A percentile compares a stretch with the other conserved stretches of the same genome.
Evolutionary conservation across 1,140 invertebrate species (phyloP).

Genomic region (Drosophila kepulauana): DNA sequence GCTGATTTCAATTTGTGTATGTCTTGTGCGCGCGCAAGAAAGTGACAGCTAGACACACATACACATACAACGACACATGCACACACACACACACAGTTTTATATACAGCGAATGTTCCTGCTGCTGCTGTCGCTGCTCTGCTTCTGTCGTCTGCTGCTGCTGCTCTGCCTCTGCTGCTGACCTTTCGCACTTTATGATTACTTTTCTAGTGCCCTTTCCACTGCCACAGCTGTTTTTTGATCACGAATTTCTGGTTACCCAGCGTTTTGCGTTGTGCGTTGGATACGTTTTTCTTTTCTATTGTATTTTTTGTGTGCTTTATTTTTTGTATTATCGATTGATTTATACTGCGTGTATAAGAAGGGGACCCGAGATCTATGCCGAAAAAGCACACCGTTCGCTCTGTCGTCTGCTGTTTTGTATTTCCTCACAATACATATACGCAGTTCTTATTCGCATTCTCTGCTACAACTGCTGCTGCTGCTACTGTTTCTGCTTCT

Average conservation of each 20-base stretch:
- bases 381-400: constrained; percentile 53
- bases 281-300: constrained; percentile 1
- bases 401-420: constrained; percentile 57
- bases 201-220: constrained; percentile 64
- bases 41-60: constrained; percentile 78
- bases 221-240: constrained; percentile 51
- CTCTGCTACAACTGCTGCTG: constrained; percentile 39
- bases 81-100: constrained; percentile 52
- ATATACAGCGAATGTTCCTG: constrained; percentile 55
- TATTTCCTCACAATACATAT: constrained; percentile 52
- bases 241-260: constrained; percentile 36
- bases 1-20: constrained; percentile 71
- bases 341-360: constrained; percentile 26
- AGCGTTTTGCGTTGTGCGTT: constrained; percentile 30
- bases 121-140: constrained; percentile 25
- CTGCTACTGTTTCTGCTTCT: constrained; percentile 37
- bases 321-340: constrained; percentile 1
- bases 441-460: constrained; percentile 62
- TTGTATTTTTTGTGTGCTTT: no score
- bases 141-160: constrained; percentile 23
- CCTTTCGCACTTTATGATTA: constrained; percentile 79
- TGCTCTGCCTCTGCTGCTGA: constrained; percentile 58
- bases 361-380: constrained; percentile 35
- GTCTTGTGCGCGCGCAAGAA: constrained; percentile 71
- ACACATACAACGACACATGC: constrained; percentile 44